Percentiles rank a stretch among this genome's conserved stretches.
phyloP scores from a whole-genome alignment of 2,888 invertebrate genomes.

The Yponomeuta malinellus region DNA sequence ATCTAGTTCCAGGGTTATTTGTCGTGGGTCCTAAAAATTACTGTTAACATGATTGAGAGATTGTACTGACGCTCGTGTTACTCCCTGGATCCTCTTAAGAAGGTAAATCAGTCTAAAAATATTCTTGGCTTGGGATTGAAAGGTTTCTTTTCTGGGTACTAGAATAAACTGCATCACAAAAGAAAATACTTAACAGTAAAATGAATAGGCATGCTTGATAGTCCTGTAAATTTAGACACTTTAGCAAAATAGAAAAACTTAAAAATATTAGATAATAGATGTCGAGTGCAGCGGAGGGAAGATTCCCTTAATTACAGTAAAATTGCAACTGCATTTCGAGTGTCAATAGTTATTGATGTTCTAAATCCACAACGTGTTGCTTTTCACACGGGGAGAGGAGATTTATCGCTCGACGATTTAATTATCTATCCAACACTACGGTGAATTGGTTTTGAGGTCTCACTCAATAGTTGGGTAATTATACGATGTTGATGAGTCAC shows the following conservation, averaged over 20 bases:
- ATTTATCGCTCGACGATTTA: slow-evolving; percentile 56
- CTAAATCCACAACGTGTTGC: slow-evolving; percentile 32
- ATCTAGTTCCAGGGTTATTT: too few relatives aligned
- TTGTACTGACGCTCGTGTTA: too few relatives aligned
- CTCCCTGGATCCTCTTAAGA: too few relatives aligned
- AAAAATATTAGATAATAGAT: background rate
- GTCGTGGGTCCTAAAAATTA: too few relatives aligned
- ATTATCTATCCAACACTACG: slow-evolving; percentile 13
- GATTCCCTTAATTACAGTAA: slow-evolving; percentile 10
- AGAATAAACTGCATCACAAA: too few relatives aligned
- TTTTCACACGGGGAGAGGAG: slow-evolving; percentile 59
- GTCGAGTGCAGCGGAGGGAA: background rate
- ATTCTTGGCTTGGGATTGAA: too few relatives aligned
- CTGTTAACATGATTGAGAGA: too few relatives aligned
- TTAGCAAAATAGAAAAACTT: background rate
- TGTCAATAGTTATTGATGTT: slow-evolving; percentile 20
- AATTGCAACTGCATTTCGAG: slow-evolving; percentile 13
- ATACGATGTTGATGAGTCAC: background rate
- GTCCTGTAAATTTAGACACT: too few relatives aligned
- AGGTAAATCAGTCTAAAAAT: too few relatives aligned
- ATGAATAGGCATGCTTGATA: too few relatives aligned
- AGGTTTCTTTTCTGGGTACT: too few relatives aligned
- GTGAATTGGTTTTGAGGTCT: slow-evolving; percentile 10
- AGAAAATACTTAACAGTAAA: too few relatives aligned
- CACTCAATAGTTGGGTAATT: slow-evolving; percentile 7